A percentile compares a stretch with the other conserved stretches of the same genome.
Conservation (phyloP, 2,888 invertebrate species). For the Diogma glabrata region DNA sequence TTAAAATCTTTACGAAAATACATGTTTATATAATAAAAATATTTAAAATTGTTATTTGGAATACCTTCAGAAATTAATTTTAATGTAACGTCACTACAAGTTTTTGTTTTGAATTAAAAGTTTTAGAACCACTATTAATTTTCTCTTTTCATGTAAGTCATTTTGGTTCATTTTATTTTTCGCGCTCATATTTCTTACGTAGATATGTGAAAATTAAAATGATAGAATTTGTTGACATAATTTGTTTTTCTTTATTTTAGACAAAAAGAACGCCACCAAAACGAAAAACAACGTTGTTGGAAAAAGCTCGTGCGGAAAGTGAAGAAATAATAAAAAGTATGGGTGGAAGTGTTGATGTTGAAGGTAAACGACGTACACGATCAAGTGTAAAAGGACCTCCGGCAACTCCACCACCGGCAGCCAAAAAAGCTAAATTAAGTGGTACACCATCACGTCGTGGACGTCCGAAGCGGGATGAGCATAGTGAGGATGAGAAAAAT, state of each 20-base stretch:
- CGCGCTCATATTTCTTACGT: neutral
- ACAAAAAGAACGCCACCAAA: slow-evolving; percentile 33
- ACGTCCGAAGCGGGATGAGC: slow-evolving; percentile 27
- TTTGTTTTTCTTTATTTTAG: slow-evolving; percentile 20
- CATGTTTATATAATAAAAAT: no score
- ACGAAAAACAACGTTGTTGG: slow-evolving; percentile 32
- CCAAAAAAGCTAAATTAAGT: slow-evolving; percentile 29
- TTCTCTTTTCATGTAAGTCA: no score
- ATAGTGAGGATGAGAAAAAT: slow-evolving; percentile 7
- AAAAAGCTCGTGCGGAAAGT: slow-evolving; percentile 35
- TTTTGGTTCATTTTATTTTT: no score
- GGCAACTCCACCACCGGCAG: slow-evolving; percentile 29
- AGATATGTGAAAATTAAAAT: neutral
- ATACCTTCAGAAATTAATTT: no score
- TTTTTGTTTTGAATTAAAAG: no score
- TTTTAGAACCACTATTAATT: no score
- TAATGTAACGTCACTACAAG: no score
- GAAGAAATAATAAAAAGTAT: slow-evolving; percentile 34
- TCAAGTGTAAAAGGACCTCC: slow-evolving; percentile 32
- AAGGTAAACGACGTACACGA: slow-evolving; percentile 33
- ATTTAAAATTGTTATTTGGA: no score
- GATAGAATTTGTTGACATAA: neutral
- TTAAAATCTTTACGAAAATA: no score
- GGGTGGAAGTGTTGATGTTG: slow-evolving; percentile 33
- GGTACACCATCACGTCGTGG: slow-evolving; percentile 25